Evolutionary conservation across 1,140 invertebrate genomes (phyloP), one percentile per base, ranked within the genome.

Genomic region (Drosophila kanapiae): DNA sequence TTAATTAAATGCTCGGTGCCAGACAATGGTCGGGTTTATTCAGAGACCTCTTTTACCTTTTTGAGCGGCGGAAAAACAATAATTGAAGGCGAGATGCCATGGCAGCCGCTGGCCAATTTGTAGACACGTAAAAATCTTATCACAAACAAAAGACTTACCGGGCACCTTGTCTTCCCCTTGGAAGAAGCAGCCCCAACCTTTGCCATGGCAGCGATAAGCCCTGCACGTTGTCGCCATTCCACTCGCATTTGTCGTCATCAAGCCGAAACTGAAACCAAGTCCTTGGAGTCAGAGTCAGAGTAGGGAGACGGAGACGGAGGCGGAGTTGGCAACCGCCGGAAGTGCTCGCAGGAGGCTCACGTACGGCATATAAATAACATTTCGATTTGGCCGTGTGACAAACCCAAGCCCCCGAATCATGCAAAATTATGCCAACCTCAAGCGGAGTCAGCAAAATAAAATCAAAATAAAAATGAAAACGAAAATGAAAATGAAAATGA

Each of bases 201-300:
- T 13, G 31, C 54, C 68, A 74, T 74, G 51, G 65, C 63, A 80
- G 77, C 84, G 84, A 87, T 87, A 87, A 87, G 84, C 84, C 84
- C 29, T 68, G 84, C 84, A 87, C 84, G 84, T 87, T 87, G 75
- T 62, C 67, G 81, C 75, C 81, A 86, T 79, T 78, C 72, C 78
- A 80, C 80, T 88, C 84, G 80, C 83, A 87, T 87, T 87, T 87
- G 84, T 88, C 80, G 84, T 88, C 84, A 88, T 88, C 85, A 82
- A 47, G 65, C 16, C 40, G 47, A 35, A 38, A 61, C 23, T n/a
- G 35, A 33, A 31, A 13, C 10, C 23, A 13, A 33, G 8, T 5
- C 31, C 23, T 23, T 23, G 10, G 38, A 18, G 47, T 3, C 31
- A 4, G 5, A 31, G 31, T 31, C 31, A 23, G 23, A 23, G 23